These are phyloP conservation scores for Edolisoma coerulescens DNA, from an alignment of 2,113 vertebrate genomes.

Conservation along the genomic window DNA sequence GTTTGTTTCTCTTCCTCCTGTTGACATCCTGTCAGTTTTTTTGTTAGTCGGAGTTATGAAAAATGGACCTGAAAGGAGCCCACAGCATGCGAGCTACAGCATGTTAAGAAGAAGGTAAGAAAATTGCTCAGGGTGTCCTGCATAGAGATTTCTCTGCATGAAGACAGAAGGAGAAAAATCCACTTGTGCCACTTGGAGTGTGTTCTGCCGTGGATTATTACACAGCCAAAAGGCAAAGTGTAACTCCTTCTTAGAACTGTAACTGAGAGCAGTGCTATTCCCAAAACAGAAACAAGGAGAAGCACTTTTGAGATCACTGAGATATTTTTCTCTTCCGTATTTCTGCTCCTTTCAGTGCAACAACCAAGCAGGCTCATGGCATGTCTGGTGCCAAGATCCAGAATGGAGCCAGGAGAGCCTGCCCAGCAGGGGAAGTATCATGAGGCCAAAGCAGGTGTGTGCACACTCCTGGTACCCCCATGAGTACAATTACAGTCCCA, in stretches of 20 bases:
- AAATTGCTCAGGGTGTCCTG: neutral
- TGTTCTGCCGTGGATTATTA: neutral
- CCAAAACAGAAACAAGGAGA: neutral
- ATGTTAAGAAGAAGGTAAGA: neutral
- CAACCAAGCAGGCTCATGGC: neutral
- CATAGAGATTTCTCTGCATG: neutral
- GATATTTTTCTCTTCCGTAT: neutral
- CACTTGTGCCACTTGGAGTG: rapidly evolving
- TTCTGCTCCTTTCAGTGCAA: neutral
- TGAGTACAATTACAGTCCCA: neutral
- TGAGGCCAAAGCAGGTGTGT: rapidly evolving
- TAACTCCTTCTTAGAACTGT: neutral
- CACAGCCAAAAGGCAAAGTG: neutral
- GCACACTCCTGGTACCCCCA: rapidly evolving
- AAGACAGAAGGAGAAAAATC: neutral
- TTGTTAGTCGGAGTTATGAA: conserved; percentile 29
- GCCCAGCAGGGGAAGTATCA: rapidly evolving
- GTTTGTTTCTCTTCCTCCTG: conserved; percentile 26
- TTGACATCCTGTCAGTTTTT: neutral
- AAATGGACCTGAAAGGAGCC: conserved; percentile 15
- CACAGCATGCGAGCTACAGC: neutral
- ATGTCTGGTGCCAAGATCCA: neutral
- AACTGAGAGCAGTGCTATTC: neutral
- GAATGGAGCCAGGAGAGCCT: neutral
- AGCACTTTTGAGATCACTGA: neutral